Evolutionary conservation across 2,113 vertebrate species (phyloP), one percentile per base, ranked within the genome.

Genomic region (Panurus biarmicus): DNA sequence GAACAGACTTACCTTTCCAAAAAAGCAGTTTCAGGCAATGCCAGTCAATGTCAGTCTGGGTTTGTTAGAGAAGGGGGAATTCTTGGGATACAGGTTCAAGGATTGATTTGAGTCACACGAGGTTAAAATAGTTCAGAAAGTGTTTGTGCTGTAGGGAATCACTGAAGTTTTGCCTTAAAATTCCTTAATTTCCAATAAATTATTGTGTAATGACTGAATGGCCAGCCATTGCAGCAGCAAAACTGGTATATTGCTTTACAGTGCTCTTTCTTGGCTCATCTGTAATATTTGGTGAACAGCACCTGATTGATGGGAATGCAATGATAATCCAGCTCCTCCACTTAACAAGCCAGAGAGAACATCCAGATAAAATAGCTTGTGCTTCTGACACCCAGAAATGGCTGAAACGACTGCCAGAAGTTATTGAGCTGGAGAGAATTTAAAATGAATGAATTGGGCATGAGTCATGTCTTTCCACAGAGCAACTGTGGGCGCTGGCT

Each of bases 351-450:
- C 76, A 89, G 81, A 48, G n/a, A 70, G 60, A 80, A 80, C 26
- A 73, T 73, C 71, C 89, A 95, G 87, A 56, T 91, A 87, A 90
- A 85, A 31, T n/a, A 93, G 75, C 31, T 54, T 62, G 51, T 76
- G 62, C 74, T 88, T 87, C 77, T 81, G 71, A 91, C 82, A 80
- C 85, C 73, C 76, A 85, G 72, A 75, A 94, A 95, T 10, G 33
- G 33, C 62, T 90, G 85, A 44, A 91, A 79, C 5, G 9, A 44
- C 75, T 95, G 78, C 87, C 89, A 96, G 89, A 78, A 96, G 42
- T 90, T 92, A 56, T 64, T 88, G 94, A 86, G 90, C 57, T 93
- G 88, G 84, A 94, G 76, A 95, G 93, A 87, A 95, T 74, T 93
- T 93, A 67, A 91, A 93, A 91, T 94, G 75, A 87, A 33, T 76